Conservation (phyloP, 2,888 invertebrate species). For the Scaptomyza cyrtandrae region DNA sequence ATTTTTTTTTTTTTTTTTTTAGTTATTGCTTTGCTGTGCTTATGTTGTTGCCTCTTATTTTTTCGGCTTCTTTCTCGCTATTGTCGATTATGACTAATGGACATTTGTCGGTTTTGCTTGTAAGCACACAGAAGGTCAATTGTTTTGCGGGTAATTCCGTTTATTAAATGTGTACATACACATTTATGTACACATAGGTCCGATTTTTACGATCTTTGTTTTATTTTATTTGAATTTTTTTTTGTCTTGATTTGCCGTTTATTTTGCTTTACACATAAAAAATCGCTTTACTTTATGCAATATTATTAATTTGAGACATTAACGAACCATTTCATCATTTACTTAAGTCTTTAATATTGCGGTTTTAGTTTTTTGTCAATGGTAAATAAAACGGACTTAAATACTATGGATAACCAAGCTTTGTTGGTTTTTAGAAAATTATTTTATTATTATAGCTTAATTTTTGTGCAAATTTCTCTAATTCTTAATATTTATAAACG, state of each 20-base stretch:
- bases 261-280: conserved; percentile 55
- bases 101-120: conserved; percentile 64
- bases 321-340: conserved; percentile 73
- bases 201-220: conserved; percentile 8
- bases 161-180: conserved; percentile 41
- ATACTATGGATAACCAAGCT: conserved; percentile 8
- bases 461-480: conserved; percentile 43
- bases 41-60: conserved; percentile 53
- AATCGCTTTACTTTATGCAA: conserved; percentile 57
- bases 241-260: conserved; percentile 49
- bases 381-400: conserved; percentile 16
- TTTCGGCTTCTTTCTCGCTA: conserved; percentile 69
- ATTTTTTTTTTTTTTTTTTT: conserved; percentile 18
- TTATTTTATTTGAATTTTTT: conserved; percentile 4
- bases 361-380: conserved; percentile 38
- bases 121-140: conserved; percentile 74
- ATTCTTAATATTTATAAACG: conserved; percentile 14
- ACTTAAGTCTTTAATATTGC: conserved; percentile 45
- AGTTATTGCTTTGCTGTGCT: conserved; percentile 32
- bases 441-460: conserved; percentile 12
- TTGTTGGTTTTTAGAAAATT: background rate
- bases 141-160: conserved; percentile 75
- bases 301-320: conserved; percentile 70
- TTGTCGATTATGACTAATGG: conserved; percentile 76
- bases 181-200: conserved; percentile 5